Conservation (phyloP, 2,797 vertebrate genomes). For the Pseudomugil tenellus region DNA sequence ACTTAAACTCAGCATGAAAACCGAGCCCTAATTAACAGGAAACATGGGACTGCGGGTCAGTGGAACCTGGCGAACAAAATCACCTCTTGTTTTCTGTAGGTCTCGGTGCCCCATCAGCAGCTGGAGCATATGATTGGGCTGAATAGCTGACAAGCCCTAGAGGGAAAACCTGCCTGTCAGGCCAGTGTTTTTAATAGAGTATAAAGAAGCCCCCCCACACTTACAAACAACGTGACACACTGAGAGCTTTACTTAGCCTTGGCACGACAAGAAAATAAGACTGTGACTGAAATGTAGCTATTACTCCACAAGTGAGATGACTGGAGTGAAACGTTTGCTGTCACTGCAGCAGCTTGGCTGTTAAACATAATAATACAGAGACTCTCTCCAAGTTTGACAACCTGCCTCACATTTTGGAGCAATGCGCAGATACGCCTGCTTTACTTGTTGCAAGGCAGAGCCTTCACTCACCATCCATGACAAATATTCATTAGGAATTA, state of each 20-base stretch:
- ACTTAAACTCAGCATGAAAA: constrained; percentile 39
- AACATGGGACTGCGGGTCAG: constrained; percentile 51
- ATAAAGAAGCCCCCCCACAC: constrained; percentile 31
- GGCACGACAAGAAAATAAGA: constrained; percentile 56
- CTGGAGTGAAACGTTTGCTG: constrained; percentile 35
- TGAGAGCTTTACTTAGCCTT: constrained; percentile 46
- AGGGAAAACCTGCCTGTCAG: constrained; percentile 61
- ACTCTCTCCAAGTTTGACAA: constrained; percentile 42
- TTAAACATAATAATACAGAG: constrained; percentile 40
- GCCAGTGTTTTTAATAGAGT: constrained; percentile 51
- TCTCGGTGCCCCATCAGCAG: constrained; percentile 45
- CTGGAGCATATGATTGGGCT: constrained; percentile 46
- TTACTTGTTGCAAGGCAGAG: neutral
- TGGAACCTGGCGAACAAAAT: constrained; percentile 56
- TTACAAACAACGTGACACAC: constrained; percentile 26
- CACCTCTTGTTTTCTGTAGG: constrained; percentile 46
- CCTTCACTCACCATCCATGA: constrained; percentile 27
- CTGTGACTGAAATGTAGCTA: constrained; percentile 62
- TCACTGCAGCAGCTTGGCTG: constrained; percentile 21
- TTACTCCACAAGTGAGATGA: constrained; percentile 34
- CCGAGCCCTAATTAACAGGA: constrained; percentile 56
- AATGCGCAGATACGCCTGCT: constrained; percentile 17
- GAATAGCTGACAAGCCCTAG: constrained; percentile 42
- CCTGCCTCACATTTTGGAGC: constrained; percentile 22
- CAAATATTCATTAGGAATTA: constrained; percentile 30